Conservation (phyloP, 2,113 vertebrate genomes). For the Tenrec ecaudatus region DNA sequence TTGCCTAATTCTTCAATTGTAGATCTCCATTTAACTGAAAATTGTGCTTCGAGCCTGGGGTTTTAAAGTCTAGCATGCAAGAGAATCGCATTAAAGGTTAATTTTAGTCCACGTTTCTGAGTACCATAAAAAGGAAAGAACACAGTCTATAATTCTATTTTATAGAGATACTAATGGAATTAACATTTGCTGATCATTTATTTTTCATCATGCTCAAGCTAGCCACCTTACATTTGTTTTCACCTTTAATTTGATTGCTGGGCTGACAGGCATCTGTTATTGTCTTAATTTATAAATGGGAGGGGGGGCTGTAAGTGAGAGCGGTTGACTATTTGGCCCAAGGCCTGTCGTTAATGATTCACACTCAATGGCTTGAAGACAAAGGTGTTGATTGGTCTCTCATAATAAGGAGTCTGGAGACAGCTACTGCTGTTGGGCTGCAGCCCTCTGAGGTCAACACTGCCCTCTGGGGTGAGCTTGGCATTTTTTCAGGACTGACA, state of each 20-base stretch:
- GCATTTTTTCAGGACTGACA: not conserved
- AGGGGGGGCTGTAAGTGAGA: not conserved
- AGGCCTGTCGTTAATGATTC: not conserved
- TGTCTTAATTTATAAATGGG: not conserved
- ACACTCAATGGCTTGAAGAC: not conserved
- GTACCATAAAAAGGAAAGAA: not conserved
- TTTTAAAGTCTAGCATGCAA: not conserved
- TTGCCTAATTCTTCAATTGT: slow-evolving; percentile 6
- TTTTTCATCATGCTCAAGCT: slow-evolving; percentile 27
- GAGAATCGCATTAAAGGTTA: slow-evolving; percentile 36
- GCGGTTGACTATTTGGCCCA: not conserved
- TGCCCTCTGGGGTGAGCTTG: not conserved
- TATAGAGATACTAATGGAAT: not conserved
- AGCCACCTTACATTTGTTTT: not conserved
- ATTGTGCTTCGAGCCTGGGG: slow-evolving; percentile 47
- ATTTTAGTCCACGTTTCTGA: slow-evolving; percentile 34
- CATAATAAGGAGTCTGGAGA: not conserved
- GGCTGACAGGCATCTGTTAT: not conserved
- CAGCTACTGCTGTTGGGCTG: not conserved
- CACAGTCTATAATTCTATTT: not conserved
- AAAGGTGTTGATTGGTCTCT: not conserved
- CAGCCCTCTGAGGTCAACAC: not conserved
- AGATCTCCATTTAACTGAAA: slow-evolving; percentile 49
- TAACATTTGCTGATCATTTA: not conserved
- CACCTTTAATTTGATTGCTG: slow-evolving; percentile 2